Evolutionary conservation across 2,113 vertebrate species (phyloP).

Genomic region (zebrafish (Danio rerio)): DNA sequence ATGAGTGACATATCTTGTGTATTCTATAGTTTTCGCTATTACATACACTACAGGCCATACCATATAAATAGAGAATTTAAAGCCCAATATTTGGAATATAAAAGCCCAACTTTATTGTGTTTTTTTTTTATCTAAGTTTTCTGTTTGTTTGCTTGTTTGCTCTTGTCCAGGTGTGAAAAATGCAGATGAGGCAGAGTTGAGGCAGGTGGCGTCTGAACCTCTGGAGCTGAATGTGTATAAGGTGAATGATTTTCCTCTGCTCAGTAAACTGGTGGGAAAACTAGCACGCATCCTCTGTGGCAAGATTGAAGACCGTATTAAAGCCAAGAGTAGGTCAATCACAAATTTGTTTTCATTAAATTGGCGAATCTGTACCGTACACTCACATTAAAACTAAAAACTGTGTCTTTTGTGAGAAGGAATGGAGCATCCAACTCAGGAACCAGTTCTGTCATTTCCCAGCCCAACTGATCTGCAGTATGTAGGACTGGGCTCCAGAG

Average conservation of each 20-base stretch:
- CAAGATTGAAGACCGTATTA: constrained; percentile 81
- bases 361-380: background rate
- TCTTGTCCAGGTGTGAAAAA: constrained; percentile 89
- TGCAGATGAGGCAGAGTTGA: constrained; percentile 87
- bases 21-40: too few relatives aligned
- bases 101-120: too few relatives aligned
- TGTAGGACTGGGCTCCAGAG: constrained; percentile 83
- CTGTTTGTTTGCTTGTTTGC: background rate
- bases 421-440: constrained; percentile 69
- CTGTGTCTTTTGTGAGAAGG: constrained; percentile 57
- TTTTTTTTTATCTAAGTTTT: background rate
- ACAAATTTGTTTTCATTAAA: background rate
- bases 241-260: constrained; percentile 89
- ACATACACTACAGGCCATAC: too few relatives aligned
- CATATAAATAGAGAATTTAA: too few relatives aligned
- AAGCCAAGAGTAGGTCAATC: constrained; percentile 67
- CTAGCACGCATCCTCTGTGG: constrained; percentile 86
- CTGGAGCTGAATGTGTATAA: constrained; percentile 88
- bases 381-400: background rate
- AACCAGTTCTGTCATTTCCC: constrained; percentile 69
- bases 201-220: constrained; percentile 86
- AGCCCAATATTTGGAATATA: too few relatives aligned
- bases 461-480: constrained; percentile 83
- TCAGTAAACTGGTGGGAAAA: constrained; percentile 81
- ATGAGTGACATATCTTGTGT: too few relatives aligned